Percentiles rank a stretch among this genome's conserved stretches.
Conservation (phyloP, 1,140 invertebrate genomes). For the Hyles euphorbiae region DNA sequence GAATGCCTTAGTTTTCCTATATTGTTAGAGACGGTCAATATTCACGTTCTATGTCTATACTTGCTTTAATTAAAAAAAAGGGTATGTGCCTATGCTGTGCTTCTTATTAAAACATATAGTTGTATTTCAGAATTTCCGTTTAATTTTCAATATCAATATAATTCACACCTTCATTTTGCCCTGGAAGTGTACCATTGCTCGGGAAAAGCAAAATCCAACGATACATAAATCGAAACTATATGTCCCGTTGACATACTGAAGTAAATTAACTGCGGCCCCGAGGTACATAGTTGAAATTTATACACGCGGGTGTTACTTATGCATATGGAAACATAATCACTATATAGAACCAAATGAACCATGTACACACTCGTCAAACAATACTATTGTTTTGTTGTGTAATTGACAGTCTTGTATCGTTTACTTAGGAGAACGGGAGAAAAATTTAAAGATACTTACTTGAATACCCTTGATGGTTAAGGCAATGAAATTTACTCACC, state of each 20-base stretch:
- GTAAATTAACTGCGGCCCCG: constrained; percentile 1
- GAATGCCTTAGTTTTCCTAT: too few species aligned
- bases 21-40: too few species aligned
- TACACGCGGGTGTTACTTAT: constrained; percentile 21
- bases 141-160: neutral
- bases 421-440: too few species aligned
- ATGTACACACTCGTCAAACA: neutral
- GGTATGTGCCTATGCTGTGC: too few species aligned
- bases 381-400: neutral
- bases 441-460: too few species aligned
- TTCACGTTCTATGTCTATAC: too few species aligned
- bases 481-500: too few species aligned
- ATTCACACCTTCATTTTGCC: neutral
- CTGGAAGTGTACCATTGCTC: neutral
- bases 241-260: constrained; percentile 1
- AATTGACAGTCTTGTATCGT: neutral
- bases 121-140: neutral
- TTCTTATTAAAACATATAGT: neutral
- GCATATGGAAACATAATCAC: constrained; percentile 23
- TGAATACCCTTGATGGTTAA: too few species aligned
- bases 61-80: too few species aligned
- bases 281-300: constrained; percentile 17
- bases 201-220: neutral
- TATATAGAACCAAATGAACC: neutral
- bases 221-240: neutral